Base-by-base conservation (phyloP, 2,888 invertebrate species). In the Chrysolina oricalcia region DNA sequence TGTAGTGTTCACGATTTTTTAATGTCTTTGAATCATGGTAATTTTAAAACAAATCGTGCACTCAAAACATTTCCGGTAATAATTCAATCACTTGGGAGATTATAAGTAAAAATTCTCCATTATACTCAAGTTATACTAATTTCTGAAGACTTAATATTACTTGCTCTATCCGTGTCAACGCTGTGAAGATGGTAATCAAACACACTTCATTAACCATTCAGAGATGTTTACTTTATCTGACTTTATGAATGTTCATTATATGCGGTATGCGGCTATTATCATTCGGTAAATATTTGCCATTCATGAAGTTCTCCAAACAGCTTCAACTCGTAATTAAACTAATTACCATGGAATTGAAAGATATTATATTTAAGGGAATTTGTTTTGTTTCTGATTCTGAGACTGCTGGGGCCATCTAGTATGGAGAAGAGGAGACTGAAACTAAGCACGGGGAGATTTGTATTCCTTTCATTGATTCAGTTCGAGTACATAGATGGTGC, bases 401-500 rank as follows among this genome's bases (percentile, higher is more conserved):
- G 35, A 59, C 35, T 27, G 10, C n/a, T 27, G 35, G 35, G 17
- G 59, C 59, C 59, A 59, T 59, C 59, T 59, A n/a, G 59, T 59
- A 9, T 15, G 5, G n/a, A n/a, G 35, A 27, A 1, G 35, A 10
- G 8, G 11, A 59, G 15, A 9, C 23, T 1, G 35, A 27, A 59
- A 35, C n/a, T 15, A 27, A 1, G 21, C 21, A 15, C 1, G 27
- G 6, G 10, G n/a, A 59, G 8, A 59, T 35, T 27, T n/a, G 35
- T 59, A 0, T 35, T 35, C 1, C 53, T 19, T 0, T 59, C n/a
- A 9, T 59, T 27, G 59, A 59, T 59, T 59, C 35, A 1, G 15
- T 5, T 9, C 0, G 9, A 17, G n/a, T 59, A 0, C 35, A 27
- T 59, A 59, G 59, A 59, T 27, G 46, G 46, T n/a, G 46, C 6